Evolutionary conservation across 2,797 vertebrate species (phyloP).

Genomic region (Cheracebus regulus): DNA sequence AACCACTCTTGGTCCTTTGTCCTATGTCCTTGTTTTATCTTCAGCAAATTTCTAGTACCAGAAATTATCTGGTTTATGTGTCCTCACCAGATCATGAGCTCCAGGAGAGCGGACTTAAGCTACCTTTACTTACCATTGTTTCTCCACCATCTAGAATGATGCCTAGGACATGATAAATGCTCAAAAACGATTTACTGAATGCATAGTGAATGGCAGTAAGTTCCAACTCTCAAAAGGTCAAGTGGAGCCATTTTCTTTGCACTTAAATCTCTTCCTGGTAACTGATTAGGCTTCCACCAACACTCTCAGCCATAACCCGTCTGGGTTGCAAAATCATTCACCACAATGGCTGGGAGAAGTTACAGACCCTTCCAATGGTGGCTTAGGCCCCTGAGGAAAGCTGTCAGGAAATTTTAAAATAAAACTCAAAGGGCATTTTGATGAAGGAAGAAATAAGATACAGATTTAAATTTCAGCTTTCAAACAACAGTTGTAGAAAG

Average conservation of each 20-base stretch:
- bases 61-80: neutral
- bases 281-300: neutral
- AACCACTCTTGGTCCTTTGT: neutral
- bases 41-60: neutral
- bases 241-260: neutral
- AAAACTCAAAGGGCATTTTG: neutral
- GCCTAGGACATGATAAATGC: neutral
- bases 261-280: neutral
- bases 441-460: neutral
- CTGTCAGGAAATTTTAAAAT: neutral
- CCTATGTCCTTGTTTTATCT: neutral
- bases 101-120: neutral
- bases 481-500: neutral
- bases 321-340: neutral
- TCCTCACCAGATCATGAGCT: neutral
- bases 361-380: neutral
- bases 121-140: neutral
- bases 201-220: neutral
- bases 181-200: neutral
- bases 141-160: neutral
- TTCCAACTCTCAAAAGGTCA: neutral
- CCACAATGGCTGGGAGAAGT: neutral
- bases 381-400: neutral
- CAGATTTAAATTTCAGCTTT: neutral
- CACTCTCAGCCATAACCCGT: neutral